Conservation (phyloP, 1,140 invertebrate genomes). For the Bombus huntii region DNA sequence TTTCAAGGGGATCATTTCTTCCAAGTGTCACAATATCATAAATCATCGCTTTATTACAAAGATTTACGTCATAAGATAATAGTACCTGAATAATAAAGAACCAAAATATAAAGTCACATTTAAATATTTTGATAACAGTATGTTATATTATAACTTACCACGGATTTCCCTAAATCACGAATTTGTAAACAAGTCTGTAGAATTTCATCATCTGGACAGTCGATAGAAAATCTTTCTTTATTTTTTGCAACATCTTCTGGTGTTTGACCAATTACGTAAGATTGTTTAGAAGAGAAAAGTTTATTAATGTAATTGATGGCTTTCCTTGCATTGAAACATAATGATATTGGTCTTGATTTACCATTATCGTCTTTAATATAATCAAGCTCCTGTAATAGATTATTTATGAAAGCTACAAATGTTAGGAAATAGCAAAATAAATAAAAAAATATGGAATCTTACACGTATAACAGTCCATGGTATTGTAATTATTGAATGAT, state of each 20-base stretch:
- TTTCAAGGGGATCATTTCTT: slow-evolving; percentile 72
- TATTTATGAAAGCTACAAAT: slow-evolving; percentile 1
- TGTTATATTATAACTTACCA: slow-evolving; percentile 59
- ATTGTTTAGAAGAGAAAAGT: slow-evolving; percentile 76
- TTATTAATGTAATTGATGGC: slow-evolving; percentile 76
- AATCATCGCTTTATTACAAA: slow-evolving; percentile 79
- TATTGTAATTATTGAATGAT: slow-evolving; percentile 75
- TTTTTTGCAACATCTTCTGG: slow-evolving; percentile 73
- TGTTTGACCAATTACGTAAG: slow-evolving; percentile 77
- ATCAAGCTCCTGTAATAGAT: slow-evolving; percentile 76
- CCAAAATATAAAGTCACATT: neutral
- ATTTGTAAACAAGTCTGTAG: slow-evolving; percentile 80
- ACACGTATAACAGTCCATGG: slow-evolving; percentile 81
- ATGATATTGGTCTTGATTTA: slow-evolving; percentile 58
- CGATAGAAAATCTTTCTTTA: slow-evolving; percentile 69
- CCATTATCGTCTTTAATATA: slow-evolving; percentile 75
- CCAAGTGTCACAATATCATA: slow-evolving; percentile 73
- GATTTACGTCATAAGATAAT: slow-evolving; percentile 79
- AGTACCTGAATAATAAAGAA: slow-evolving; percentile 70
- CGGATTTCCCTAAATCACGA: slow-evolving; percentile 61
- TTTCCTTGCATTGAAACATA: slow-evolving; percentile 71
- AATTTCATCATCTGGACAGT: slow-evolving; percentile 80
- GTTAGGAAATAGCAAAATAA: neutral
- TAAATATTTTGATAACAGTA: neutral
- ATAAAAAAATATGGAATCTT: slow-evolving; percentile 36